Percentiles rank a stretch among this genome's conserved stretches.
These are phyloP conservation scores for Leptinotarsa texana DNA, from an alignment of 1,140 invertebrate genomes.

Conservation along the genomic window DNA sequence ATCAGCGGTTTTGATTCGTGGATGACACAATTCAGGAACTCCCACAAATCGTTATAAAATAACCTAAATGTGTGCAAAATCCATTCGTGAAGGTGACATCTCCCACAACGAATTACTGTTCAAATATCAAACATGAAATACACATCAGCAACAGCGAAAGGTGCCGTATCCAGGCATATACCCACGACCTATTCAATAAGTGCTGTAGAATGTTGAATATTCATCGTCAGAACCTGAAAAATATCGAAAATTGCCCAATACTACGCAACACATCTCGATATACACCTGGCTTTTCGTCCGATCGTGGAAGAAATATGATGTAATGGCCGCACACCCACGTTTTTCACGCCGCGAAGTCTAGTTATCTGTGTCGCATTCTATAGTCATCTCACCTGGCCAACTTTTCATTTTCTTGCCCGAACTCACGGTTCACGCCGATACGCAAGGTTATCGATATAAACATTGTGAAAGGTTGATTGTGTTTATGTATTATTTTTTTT, in stretches of 20 bases:
- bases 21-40: too few species aligned
- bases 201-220: neutral
- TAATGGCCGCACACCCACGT: slow-evolving; percentile 1
- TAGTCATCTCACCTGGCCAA: neutral
- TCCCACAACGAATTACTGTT: neutral
- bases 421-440: neutral
- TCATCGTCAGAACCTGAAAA: neutral
- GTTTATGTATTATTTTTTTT: neutral
- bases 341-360: slow-evolving; percentile 1
- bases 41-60: too few species aligned
- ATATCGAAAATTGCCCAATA: neutral
- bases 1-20: too few species aligned
- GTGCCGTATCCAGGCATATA: neutral
- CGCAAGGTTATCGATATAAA: slow-evolving; percentile 6
- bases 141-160: too few species aligned
- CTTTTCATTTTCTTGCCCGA: neutral
- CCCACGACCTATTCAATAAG: neutral
- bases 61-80: neutral
- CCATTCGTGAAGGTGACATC: neutral
- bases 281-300: neutral
- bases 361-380: neutral
- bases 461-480: slow-evolving; percentile 6
- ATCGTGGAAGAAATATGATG: neutral
- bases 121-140: neutral
- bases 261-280: slow-evolving; percentile 3